A percentile compares a stretch with the other conserved stretches of the same genome.
Evolutionary conservation across 2,113 vertebrate species (phyloP).

Genomic region (Felis chaus): DNA sequence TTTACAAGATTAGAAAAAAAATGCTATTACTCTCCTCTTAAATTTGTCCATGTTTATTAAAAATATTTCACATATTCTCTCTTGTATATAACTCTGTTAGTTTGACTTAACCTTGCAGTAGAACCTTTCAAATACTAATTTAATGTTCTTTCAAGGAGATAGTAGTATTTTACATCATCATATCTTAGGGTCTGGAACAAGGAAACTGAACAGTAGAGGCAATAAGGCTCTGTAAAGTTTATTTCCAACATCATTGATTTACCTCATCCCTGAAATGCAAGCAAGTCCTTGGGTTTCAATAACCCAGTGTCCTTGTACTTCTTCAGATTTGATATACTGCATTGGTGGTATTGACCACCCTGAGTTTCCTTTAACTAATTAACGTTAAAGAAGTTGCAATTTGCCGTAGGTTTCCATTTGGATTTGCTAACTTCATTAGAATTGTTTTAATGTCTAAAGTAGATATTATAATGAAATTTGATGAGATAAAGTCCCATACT

Average conservation of each 20-base stretch:
- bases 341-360: background rate
- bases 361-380: conserved; percentile 33
- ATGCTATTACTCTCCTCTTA: background rate
- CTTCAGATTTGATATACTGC: background rate
- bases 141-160: background rate
- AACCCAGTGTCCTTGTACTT: background rate
- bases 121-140: background rate
- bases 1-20: background rate
- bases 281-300: background rate
- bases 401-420: conserved; percentile 5
- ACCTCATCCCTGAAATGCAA: background rate
- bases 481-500: background rate
- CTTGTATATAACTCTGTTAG: background rate
- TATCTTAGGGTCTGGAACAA: background rate
- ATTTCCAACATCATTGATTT: background rate
- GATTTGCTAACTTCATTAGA: conserved; percentile 39
- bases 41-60: background rate
- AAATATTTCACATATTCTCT: background rate
- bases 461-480: conserved; percentile 32
- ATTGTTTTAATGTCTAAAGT: conserved; percentile 42
- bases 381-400: conserved; percentile 14
- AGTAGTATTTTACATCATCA: background rate
- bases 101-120: background rate
- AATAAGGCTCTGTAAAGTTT: background rate
- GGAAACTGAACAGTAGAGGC: background rate